A percentile compares a stretch with the other conserved stretches of the same genome.
Evolutionary conservation across 1,140 invertebrate species (phyloP).

Genomic region (Paracyclopina nana): DNA sequence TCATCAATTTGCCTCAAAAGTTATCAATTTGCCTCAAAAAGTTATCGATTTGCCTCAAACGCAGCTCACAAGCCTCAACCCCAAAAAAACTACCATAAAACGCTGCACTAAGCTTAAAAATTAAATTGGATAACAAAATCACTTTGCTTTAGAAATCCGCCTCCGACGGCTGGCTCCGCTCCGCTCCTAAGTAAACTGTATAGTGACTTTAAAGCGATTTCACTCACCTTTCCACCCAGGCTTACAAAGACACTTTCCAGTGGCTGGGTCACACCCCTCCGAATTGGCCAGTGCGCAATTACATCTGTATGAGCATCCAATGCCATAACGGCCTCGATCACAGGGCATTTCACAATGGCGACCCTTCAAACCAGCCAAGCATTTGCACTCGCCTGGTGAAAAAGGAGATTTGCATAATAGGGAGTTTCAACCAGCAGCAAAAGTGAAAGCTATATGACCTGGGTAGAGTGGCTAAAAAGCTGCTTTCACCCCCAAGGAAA

Average conservation of each 20-base stretch:
- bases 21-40: too few relatives aligned
- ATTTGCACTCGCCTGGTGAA: slow-evolving; percentile 52
- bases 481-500: too few relatives aligned
- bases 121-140: too few relatives aligned
- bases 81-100: too few relatives aligned
- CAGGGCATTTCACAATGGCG: slow-evolving; percentile 52
- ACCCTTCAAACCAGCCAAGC: slow-evolving; percentile 63
- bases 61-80: too few relatives aligned
- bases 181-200: too few relatives aligned
- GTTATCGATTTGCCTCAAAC: too few relatives aligned
- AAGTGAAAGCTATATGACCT: too few relatives aligned
- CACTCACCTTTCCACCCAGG: slow-evolving; percentile 47
- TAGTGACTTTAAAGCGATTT: neutral
- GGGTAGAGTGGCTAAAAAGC: too few relatives aligned
- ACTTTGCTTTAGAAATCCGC: neutral
- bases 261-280: slow-evolving; percentile 51
- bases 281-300: slow-evolving; percentile 46
- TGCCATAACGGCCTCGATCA: slow-evolving; percentile 42
- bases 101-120: too few relatives aligned
- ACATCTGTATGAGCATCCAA: slow-evolving; percentile 45
- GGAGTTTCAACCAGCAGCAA: too few relatives aligned
- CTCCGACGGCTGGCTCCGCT: neutral
- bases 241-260: slow-evolving; percentile 62
- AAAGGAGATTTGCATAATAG: neutral
- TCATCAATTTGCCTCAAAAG: too few relatives aligned